Percentiles rank a stretch among this genome's conserved stretches.
Evolutionary conservation across 2,888 invertebrate genomes (phyloP).

Genomic region (Chrysolina oricalcia): DNA sequence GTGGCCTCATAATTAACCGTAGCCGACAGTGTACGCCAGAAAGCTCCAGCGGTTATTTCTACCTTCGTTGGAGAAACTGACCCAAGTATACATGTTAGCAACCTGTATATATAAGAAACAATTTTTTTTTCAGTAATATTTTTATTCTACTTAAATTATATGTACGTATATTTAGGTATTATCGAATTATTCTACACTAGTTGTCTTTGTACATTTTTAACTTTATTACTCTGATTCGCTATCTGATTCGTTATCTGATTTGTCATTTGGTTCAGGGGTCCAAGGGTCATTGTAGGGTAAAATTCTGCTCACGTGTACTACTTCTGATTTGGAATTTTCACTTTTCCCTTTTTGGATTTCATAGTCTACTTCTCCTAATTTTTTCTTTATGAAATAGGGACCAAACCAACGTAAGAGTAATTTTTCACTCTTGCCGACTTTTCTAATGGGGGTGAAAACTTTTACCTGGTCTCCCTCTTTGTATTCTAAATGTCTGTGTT

Average conservation of each 20-base stretch:
- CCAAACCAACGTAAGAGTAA: too few species aligned
- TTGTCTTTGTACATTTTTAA: constrained; percentile 6
- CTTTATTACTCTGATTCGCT: background rate
- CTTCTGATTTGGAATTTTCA: constrained; percentile 41
- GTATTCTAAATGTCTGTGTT: too few species aligned
- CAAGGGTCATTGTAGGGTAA: constrained; percentile 52
- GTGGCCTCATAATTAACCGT: constrained; percentile 29
- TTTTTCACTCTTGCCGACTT: too few species aligned
- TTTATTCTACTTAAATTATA: background rate
- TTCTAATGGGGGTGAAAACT: too few species aligned
- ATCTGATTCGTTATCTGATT: too few species aligned
- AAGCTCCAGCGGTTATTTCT: constrained; percentile 26
- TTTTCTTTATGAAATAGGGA: too few species aligned
- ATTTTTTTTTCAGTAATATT: background rate
- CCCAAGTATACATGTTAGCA: background rate
- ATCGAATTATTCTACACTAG: background rate
- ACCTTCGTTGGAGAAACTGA: background rate
- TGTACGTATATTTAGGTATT: background rate
- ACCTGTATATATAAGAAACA: background rate
- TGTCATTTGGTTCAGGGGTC: constrained; percentile 35
- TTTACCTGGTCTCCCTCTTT: too few species aligned
- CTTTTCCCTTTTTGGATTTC: constrained; percentile 40
- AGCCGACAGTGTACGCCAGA: too few species aligned
- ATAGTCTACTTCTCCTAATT: constrained; percentile 18
- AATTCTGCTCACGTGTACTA: constrained; percentile 52